Evolutionary conservation across 1,140 invertebrate species (phyloP), one percentile per base, ranked within the genome.

Genomic region (Lamellibrachia luymesi): DNA sequence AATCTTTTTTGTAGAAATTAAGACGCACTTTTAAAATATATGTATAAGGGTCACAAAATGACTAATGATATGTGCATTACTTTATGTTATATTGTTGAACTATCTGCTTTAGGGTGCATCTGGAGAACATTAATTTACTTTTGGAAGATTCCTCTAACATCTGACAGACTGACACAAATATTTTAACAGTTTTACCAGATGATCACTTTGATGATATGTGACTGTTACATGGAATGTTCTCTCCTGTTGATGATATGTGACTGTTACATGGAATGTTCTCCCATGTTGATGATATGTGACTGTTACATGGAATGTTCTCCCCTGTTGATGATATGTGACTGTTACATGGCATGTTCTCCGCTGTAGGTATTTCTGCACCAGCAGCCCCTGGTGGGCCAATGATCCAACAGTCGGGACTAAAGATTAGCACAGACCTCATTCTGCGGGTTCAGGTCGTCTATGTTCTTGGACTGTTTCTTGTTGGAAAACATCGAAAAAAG

Each of bases 371-470:
- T 90, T 96, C 95, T 90, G 95, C 95, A 91, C 96, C 95, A 64
- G 95, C 95, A 10, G 94, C 95, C 50, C 94, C 94, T 56, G 95
- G 94, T 52, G 94, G 94, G 93, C 94, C 94, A 27, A 95, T 96
- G 94, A 94, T 95, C n/a, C 93, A 94, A 92, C 96, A 96, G 93
- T 95, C 96, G 90, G 95, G 96, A 22, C 93, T 96, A 22, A 95
- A 94, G 92, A 96, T 96, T 38, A 95, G 95, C 64, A 95, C 95
- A 64, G 95, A 96, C 90, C 94, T 97, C 17, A 95, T 96, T 52
- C 95, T 96, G 91, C 95, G 96, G 93, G 96, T 97, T n/a, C 96
- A 97, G 94, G 96, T 96, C 51, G 95, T 97, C 2, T 97, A 97
- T 95, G 95, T 96, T 0, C 94, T 97, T 51, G 96, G 96, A 5